A percentile compares a stretch with the other conserved stretches of the same genome.
Evolutionary conservation across 2,888 invertebrate species (phyloP).

Genomic region (Quadroppia sp.): DNA sequence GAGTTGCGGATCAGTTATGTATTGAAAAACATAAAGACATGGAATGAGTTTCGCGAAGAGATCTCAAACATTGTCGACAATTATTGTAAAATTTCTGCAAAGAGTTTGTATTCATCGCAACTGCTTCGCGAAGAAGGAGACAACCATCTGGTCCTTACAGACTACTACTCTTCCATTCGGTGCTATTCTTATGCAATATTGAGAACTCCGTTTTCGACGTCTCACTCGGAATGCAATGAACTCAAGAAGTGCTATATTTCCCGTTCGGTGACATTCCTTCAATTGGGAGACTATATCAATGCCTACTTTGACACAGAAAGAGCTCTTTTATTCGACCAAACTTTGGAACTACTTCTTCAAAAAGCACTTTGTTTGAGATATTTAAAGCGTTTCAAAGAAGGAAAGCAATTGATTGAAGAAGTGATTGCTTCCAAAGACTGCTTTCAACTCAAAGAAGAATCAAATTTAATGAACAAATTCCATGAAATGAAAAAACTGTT

Average conservation of each 20-base stretch:
- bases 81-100: neutral
- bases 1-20: neutral
- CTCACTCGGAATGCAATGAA: neutral
- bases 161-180: neutral
- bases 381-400: neutral
- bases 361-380: neutral
- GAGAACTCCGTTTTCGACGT: neutral
- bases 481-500: neutral
- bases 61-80: neutral
- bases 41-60: conserved; percentile 1
- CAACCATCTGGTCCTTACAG: neutral
- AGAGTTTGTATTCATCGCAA: neutral
- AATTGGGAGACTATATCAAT: neutral
- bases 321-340: neutral
- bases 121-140: neutral
- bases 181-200: neutral
- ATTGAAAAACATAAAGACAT: neutral
- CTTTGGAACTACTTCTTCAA: neutral
- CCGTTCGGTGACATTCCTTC: neutral
- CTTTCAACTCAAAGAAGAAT: neutral
- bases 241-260: neutral
- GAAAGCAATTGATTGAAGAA: neutral
- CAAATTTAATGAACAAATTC: neutral
- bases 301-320: neutral
- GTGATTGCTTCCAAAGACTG: neutral